Conservation (phyloP, 2,113 vertebrate genomes). For the Chaetodon auriga region DNA sequence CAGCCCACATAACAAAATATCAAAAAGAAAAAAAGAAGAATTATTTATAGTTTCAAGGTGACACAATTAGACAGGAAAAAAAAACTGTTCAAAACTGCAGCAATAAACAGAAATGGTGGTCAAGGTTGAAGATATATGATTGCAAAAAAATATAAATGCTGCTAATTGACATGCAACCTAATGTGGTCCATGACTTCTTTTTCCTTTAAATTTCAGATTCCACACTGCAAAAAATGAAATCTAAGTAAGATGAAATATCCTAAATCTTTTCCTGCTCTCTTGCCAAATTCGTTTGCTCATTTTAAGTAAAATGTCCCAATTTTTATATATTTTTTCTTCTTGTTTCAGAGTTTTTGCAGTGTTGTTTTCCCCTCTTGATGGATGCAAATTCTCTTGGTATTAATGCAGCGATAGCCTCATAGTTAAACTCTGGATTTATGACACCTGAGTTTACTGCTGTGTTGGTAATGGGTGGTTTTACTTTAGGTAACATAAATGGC, state of each 20-base stretch:
- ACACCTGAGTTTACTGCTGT: background rate
- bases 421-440: background rate
- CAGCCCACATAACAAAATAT: background rate
- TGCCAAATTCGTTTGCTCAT: too few relatives aligned
- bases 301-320: too few relatives aligned
- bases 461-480: background rate
- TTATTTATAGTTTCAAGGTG: background rate
- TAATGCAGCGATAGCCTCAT: too few relatives aligned
- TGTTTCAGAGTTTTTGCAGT: too few relatives aligned
- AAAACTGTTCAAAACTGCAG: background rate
- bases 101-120: background rate
- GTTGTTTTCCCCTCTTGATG: too few relatives aligned
- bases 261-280: too few relatives aligned
- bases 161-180: too few relatives aligned
- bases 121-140: background rate
- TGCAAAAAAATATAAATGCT: background rate
- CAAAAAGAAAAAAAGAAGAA: background rate
- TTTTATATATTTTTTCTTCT: too few relatives aligned
- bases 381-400: too few relatives aligned
- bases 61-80: background rate
- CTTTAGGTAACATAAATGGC: background rate
- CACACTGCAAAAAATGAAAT: too few relatives aligned
- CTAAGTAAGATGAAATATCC: too few relatives aligned
- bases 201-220: background rate
- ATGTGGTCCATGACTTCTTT: background rate